Evolutionary conservation across 2,113 vertebrate genomes (phyloP), one percentile per base, ranked within the genome.

Genomic region (Gallinago jamesoni): DNA sequence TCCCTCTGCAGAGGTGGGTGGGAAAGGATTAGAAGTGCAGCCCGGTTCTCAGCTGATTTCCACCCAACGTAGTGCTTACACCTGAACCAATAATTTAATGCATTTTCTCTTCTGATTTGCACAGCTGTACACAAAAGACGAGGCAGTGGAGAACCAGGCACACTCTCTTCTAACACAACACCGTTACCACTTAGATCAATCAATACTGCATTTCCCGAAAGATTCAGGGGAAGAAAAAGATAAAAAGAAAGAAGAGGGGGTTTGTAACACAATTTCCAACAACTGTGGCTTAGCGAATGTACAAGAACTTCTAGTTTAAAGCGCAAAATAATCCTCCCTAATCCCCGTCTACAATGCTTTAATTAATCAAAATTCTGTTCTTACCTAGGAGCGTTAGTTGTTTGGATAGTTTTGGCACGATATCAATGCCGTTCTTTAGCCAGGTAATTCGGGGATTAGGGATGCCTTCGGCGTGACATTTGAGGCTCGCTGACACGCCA

Each of bases 361-460:
- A 64, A 89, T 91, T 79, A 95, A 88, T 39, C 12, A 14, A 17
- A 59, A 89, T 37, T 43, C 90, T 7, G 25, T 50, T 90, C 98
- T 98, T 98, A 99, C 99, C 99, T 81, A 99, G 96, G 28, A 99
- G 98, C 19, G 98, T 97, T 14, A 99, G 98, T 52, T 99, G 99
- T 85, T 99, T 99, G 84, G 99, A 98, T 48, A 98, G 97, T 89
- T 98, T 98, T n/a, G 98, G 98, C 84, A 97, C 90, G 93, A 99
- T 96, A 82, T 99, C 99, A 93, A 99, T 95, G 96, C 99, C 99
- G 4, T 99, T 99, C 97, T 99, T 99, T 37, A 99, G 98, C 99
- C 99, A 99, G 62, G 98, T 96, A 74, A 99, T 99, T 78, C 97
- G 98, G 79, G 99, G 99, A 89, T 98, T 98, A 17, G 99, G 99